Base-by-base conservation (phyloP, 2,888 invertebrate species). In the Alloplasta piceator region DNA sequence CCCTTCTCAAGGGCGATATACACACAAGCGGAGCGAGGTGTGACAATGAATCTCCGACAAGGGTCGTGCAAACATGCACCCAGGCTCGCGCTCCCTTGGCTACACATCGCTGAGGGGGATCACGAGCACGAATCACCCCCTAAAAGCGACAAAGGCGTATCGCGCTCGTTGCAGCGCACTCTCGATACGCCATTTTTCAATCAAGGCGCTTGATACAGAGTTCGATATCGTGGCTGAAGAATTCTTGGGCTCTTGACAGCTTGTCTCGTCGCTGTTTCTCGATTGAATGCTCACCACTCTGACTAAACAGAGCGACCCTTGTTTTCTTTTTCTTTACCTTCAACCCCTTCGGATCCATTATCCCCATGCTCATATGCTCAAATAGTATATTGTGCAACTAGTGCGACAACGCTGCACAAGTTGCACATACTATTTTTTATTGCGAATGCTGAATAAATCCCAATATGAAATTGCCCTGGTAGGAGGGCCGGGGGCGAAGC, bases 1-100 rank as follows among this genome's bases (percentile, higher is more conserved):
- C 64, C 48, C 64, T 64, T 46, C 7, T 55, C 6, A n/a, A 26
- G 48, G 48, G 58, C 50, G n/a, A 26, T 43, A 56, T 61, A 64
- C 63, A 61, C 12, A 12, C n/a, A n/a, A 77, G 16, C 48, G 64
- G 52, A 1, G 48, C 60, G 55, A 12, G 56, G 73, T n/a, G 68
- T 84, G 75, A 81, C 80, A 84, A 80, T 81, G 78, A 76, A 72
- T 75, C 82, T 43, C 52, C 72, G 50, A 71, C 60, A 46, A 77
- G 82, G 80, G 80, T 79, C 70, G 77, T 75, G 82, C 82, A 83
- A 83, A 83, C 82, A 83, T 78, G 12, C 71, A 74, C 74, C 52
- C 41, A 41, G 63, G 58, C 64, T 77, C 70, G 36, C 60, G 70
- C 70, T n/a, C n/a, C 60, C 70, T 70, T 70, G 70, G 60, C 58